phyloP scores from a whole-genome alignment of 1,140 invertebrate genomes.

The Aradophagus sp. region DNA sequence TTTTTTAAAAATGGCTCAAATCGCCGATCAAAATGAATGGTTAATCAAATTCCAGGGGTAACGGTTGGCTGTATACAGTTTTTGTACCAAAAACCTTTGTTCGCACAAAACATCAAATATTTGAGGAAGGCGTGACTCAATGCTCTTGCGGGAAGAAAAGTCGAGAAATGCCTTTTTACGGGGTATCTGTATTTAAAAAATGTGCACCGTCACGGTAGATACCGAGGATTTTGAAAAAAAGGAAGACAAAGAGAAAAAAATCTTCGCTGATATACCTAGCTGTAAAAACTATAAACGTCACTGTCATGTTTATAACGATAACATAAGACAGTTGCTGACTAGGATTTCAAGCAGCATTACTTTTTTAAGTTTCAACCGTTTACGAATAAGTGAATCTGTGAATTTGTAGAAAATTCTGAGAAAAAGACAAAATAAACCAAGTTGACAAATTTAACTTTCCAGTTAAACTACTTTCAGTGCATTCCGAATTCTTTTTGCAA shows the following conservation, averaged over 20 bases:
- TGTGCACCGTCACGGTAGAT: slow-evolving; percentile 28
- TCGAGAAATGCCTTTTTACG: slow-evolving; percentile 20
- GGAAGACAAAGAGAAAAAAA: not conserved
- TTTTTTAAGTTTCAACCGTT: slow-evolving; percentile 14
- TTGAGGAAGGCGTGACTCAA: slow-evolving; percentile 43
- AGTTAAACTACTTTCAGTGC: too few relatives aligned
- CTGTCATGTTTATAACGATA: slow-evolving; percentile 14
- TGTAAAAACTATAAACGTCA: slow-evolving; percentile 27
- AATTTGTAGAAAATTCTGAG: not conserved
- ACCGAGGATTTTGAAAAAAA: slow-evolving; percentile 29
- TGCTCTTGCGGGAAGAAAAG: slow-evolving; percentile 29
- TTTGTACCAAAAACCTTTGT: slow-evolving; percentile 30
- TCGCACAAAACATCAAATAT: slow-evolving; percentile 13
- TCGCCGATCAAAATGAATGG: too few relatives aligned
- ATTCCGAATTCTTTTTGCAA: too few relatives aligned
- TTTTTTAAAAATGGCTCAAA: too few relatives aligned
- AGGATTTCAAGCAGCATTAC: slow-evolving; percentile 14
- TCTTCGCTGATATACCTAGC: slow-evolving; percentile 22
- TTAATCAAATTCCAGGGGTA: too few relatives aligned
- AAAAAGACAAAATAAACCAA: slow-evolving; percentile 1
- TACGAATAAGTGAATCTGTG: slow-evolving; percentile 11
- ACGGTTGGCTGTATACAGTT: too few relatives aligned
- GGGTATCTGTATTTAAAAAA: slow-evolving; percentile 33
- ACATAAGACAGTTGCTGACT: slow-evolving; percentile 33
- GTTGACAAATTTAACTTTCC: too few relatives aligned